Conservation (phyloP, 2,888 invertebrate species). For the Spodoptera exigua region DNA sequence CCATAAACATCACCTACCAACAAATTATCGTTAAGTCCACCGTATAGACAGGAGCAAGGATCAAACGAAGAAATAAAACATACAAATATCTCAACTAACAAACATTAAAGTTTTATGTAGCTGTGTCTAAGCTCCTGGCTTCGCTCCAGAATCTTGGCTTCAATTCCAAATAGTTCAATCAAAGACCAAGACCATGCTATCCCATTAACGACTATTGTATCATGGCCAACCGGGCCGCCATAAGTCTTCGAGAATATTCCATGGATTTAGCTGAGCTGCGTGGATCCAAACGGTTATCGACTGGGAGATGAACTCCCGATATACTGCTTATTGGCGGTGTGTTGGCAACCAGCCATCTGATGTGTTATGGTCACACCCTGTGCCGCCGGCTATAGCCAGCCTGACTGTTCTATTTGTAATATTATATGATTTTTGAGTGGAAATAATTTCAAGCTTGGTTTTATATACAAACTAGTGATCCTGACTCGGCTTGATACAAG, state of each 20-base stretch:
- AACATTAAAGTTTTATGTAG: background rate
- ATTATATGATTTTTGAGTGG: too few relatives aligned
- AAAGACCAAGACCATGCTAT: slow-evolving; percentile 7
- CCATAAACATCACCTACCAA: too few relatives aligned
- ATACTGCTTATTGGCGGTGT: slow-evolving; percentile 25
- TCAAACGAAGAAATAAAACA: too few relatives aligned
- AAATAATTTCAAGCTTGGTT: too few relatives aligned
- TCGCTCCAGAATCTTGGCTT: slow-evolving; percentile 19
- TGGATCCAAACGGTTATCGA: slow-evolving; percentile 45
- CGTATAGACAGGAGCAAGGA: too few relatives aligned
- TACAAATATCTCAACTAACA: too few relatives aligned
- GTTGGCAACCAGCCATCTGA: slow-evolving; percentile 40
- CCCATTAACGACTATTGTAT: slow-evolving; percentile 6
- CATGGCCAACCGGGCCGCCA: slow-evolving; percentile 21
- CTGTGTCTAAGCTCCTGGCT: slow-evolving; percentile 13
- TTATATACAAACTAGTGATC: too few relatives aligned
- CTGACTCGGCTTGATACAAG: too few relatives aligned
- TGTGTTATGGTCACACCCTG: slow-evolving; percentile 25
- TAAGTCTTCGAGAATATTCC: slow-evolving; percentile 32
- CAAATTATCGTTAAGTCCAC: too few relatives aligned
- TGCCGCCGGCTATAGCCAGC: slow-evolving; percentile 1
- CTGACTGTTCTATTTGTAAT: background rate
- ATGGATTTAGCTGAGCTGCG: slow-evolving; percentile 18
- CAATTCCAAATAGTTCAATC: slow-evolving; percentile 33
- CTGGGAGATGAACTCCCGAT: slow-evolving; percentile 39